Evolutionary conservation across 2,888 invertebrate species (phyloP).

Genomic region (Acleris emargana): DNA sequence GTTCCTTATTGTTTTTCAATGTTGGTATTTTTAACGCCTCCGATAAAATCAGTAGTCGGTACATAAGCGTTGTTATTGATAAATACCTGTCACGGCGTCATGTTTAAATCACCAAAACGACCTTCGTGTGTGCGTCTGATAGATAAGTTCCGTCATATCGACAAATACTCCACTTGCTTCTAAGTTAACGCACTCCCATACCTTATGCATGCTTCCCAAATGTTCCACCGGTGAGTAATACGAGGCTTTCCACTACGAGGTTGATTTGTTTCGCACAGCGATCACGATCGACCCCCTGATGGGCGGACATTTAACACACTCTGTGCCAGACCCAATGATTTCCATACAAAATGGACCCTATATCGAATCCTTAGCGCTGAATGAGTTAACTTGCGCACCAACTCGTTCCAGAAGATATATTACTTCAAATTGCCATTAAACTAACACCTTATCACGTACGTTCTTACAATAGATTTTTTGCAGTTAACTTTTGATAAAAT

Average conservation of each 20-base stretch:
- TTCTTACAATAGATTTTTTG: neutral
- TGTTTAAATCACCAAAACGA: slow-evolving; percentile 8
- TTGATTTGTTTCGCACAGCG: slow-evolving; percentile 61
- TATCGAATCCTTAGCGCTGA: no score
- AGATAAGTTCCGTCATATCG: slow-evolving; percentile 22
- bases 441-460: slow-evolving; percentile 29
- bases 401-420: slow-evolving; percentile 39
- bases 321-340: no score
- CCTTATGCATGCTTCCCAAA: slow-evolving; percentile 30
- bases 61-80: neutral
- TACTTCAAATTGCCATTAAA: slow-evolving; percentile 34
- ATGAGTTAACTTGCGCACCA: slow-evolving; percentile 42
- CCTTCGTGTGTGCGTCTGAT: slow-evolving; percentile 6
- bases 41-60: no score
- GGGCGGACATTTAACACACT: slow-evolving; percentile 50
- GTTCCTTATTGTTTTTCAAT: no score
- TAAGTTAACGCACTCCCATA: slow-evolving; percentile 7
- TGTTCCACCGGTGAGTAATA: slow-evolving; percentile 53
- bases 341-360: no score
- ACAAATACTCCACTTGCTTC: slow-evolving; percentile 20
- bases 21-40: no score
- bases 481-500: no score
- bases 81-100: slow-evolving; percentile 19
- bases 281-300: slow-evolving; percentile 54
- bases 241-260: slow-evolving; percentile 48